Conservation (phyloP, 2,113 vertebrate species). For the Cryptomyrus ogoouensis region DNA sequence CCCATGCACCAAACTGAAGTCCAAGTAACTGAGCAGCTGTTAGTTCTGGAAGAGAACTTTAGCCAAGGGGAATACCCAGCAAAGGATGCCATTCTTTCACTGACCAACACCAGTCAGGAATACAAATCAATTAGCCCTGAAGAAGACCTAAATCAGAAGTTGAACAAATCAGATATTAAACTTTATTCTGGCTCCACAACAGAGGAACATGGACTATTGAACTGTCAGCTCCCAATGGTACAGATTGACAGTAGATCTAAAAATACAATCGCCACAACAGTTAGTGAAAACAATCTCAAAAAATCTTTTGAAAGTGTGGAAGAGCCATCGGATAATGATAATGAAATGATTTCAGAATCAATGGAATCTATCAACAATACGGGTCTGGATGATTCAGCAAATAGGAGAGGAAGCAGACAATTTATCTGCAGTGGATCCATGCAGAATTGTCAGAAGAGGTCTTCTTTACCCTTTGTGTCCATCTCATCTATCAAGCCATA, state of each 20-base stretch:
- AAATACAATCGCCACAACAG: slow-evolving; percentile 49
- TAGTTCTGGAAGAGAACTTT: slow-evolving; percentile 36
- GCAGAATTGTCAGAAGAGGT: slow-evolving; percentile 48
- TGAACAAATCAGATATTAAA: slow-evolving; percentile 29
- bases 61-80: slow-evolving; percentile 36
- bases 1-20: slow-evolving; percentile 38
- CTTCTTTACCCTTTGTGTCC: slow-evolving; percentile 46
- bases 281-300: slow-evolving; percentile 54
- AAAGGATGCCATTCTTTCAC: not conserved
- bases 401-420: slow-evolving; percentile 44
- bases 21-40: slow-evolving; percentile 46
- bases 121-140: not conserved
- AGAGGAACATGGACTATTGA: slow-evolving; percentile 41
- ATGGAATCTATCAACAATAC: slow-evolving; percentile 52
- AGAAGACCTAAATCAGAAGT: slow-evolving; percentile 32
- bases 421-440: slow-evolving; percentile 40
- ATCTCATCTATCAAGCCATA: slow-evolving; percentile 58
- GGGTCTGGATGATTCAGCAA: slow-evolving; percentile 47
- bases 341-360: slow-evolving; percentile 45
- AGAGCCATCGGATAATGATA: slow-evolving; percentile 50
- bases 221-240: slow-evolving; percentile 22
- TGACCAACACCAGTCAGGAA: not conserved
- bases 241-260: slow-evolving; percentile 50
- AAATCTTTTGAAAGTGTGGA: slow-evolving; percentile 57
- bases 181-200: slow-evolving; percentile 42